Conservation (phyloP, 2,888 invertebrate species). For the Macaria liturata region DNA sequence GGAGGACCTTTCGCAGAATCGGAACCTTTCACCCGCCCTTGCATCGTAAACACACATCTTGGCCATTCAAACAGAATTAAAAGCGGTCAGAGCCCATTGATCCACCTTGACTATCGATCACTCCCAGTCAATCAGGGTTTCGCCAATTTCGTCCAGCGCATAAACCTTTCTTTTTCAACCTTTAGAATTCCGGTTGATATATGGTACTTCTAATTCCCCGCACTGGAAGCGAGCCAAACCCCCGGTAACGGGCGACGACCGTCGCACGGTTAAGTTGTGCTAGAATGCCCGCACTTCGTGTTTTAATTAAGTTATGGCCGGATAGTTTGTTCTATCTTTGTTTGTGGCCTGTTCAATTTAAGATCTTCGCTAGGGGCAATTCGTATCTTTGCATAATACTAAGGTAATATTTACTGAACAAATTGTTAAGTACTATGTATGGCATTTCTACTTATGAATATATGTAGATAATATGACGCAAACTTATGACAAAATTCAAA, state of each 20-base stretch:
- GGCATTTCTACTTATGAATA: no score
- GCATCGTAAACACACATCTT: slow-evolving; percentile 21
- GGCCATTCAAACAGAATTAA: slow-evolving; percentile 19
- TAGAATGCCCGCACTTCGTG: slow-evolving; percentile 24
- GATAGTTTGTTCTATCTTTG: slow-evolving; percentile 12
- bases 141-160: slow-evolving; percentile 24
- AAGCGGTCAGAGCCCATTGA: slow-evolving; percentile 18
- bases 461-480: no score
- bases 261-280: slow-evolving; percentile 28
- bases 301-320: slow-evolving; percentile 26
- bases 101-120: slow-evolving; percentile 25
- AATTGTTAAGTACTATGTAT: no score
- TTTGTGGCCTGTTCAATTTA: background rate
- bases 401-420: no score
- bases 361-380: no score
- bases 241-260: slow-evolving; percentile 30
- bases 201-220: slow-evolving; percentile 61
- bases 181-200: slow-evolving; percentile 60
- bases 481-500: no score
- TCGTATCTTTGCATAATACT: no score
- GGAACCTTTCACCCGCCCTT: slow-evolving; percentile 18
- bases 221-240: slow-evolving; percentile 50
- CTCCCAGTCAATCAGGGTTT: slow-evolving; percentile 32
- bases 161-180: slow-evolving; percentile 49
- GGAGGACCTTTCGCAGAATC: slow-evolving; percentile 10